These are phyloP conservation scores for Acipenser transmontanus DNA, from an alignment of 2,797 vertebrate species.

Conservation along the genomic window DNA sequence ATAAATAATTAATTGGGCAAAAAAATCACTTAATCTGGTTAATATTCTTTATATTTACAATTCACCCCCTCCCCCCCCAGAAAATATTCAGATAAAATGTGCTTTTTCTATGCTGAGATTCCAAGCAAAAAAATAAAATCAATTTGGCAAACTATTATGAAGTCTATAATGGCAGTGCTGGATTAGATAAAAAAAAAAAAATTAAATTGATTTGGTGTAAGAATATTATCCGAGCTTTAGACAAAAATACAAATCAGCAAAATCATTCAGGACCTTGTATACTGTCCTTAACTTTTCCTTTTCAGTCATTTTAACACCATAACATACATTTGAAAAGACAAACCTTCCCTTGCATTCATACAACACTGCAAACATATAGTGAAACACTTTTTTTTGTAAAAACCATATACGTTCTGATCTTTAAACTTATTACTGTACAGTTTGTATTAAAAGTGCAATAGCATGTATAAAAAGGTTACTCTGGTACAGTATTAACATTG, in stretches of 20 bases:
- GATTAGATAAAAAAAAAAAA: conserved; percentile 78
- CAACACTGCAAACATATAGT: conserved; percentile 50
- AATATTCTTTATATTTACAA: conserved; percentile 69
- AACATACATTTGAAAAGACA: conserved; percentile 33
- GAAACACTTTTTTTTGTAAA: conserved; percentile 37
- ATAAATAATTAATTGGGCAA: conserved; percentile 27
- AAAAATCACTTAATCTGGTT: conserved; percentile 36
- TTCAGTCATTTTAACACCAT: conserved; percentile 29
- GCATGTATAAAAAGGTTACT: conserved; percentile 62
- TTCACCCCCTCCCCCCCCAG: conserved; percentile 29
- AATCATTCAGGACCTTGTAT: conserved; percentile 45
- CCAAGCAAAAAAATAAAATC: conserved; percentile 79
- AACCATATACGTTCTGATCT: conserved; percentile 44
- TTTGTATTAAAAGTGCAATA: conserved; percentile 75
- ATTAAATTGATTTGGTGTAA: conserved; percentile 68
- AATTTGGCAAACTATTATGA: conserved; percentile 82
- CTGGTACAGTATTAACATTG: conserved; percentile 52
- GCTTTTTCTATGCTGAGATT: conserved; percentile 35
- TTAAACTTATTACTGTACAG: conserved; percentile 62
- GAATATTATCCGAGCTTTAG: conserved; percentile 61
- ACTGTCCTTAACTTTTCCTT: conserved; percentile 29
- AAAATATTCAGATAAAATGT: conserved; percentile 55
- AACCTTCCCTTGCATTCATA: conserved; percentile 35
- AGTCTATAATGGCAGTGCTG: conserved; percentile 77
- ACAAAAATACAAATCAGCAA: conserved; percentile 62